Conservation (phyloP, 2,797 vertebrate species). For the Taenioides sp. region DNA sequence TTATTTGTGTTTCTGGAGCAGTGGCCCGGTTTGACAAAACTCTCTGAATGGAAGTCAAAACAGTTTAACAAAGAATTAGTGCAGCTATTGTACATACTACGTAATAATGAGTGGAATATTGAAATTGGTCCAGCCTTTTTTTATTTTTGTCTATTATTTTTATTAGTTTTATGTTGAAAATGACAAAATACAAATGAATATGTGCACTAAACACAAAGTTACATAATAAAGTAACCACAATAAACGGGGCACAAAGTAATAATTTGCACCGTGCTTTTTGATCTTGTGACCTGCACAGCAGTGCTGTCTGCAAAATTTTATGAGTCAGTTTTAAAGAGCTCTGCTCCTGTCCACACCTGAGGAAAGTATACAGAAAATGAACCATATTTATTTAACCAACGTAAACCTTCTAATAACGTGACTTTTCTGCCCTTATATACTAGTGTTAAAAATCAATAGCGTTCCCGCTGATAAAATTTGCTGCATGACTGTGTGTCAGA, state of each 20-base stretch:
- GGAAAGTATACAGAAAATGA: conserved; percentile 46
- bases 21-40: conserved; percentile 40
- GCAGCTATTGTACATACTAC: conserved; percentile 29
- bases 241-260: no score
- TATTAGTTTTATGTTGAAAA: no score
- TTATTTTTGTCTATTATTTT: conserved; percentile 39
- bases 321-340: conserved; percentile 59
- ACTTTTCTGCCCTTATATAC: conserved; percentile 71
- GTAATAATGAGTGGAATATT: conserved; percentile 46
- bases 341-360: conserved; percentile 52
- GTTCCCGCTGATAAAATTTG: conserved; percentile 76
- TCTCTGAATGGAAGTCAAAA: conserved; percentile 43
- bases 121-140: conserved; percentile 43
- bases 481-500: conserved; percentile 67
- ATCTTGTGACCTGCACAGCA: conserved; percentile 53
- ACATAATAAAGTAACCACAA: no score
- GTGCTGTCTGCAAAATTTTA: conserved; percentile 51
- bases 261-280: conserved; percentile 42
- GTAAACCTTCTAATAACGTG: conserved; percentile 61
- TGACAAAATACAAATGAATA: no score
- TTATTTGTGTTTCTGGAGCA: conserved; percentile 40
- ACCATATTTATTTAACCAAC: conserved; percentile 40
- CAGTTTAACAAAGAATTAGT: conserved; percentile 31
- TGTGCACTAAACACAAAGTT: no score
- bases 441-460: conserved; percentile 77